phyloP scores from a whole-genome alignment of 2,797 vertebrate species.

The Chrysocyon brachyurus region DNA sequence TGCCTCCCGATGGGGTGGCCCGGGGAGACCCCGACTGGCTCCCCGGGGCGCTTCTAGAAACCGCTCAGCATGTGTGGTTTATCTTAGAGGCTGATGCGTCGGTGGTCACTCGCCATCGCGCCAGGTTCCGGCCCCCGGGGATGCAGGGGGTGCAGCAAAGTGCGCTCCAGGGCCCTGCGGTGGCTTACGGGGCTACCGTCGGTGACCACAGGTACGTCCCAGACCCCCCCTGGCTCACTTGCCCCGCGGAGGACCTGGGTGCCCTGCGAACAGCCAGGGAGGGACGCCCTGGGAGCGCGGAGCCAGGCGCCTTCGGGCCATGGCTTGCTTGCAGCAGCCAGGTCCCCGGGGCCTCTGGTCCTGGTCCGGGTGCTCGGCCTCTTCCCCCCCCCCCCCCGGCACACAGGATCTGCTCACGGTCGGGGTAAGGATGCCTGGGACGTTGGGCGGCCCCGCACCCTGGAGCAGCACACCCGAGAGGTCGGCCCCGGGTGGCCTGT shows the following conservation, averaged over 20 bases:
- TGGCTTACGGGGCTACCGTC: no score
- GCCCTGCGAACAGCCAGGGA: no score
- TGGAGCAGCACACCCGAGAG: accelerated
- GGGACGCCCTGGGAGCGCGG: no score
- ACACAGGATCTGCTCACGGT: background rate
- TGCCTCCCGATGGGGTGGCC: no score
- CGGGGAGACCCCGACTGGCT: no score
- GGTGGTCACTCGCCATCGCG: accelerated
- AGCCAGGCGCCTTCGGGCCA: background rate
- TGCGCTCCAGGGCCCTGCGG: no score
- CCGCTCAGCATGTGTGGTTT: background rate
- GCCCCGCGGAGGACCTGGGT: no score
- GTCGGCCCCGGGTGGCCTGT: background rate
- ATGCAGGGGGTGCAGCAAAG: no score
- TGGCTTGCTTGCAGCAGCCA: background rate
- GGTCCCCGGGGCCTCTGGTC: accelerated
- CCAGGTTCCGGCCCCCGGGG: no score
- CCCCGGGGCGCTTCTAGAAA: background rate
- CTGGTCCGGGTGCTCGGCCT: background rate
- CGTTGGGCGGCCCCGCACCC: accelerated
- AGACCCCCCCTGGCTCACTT: no score
- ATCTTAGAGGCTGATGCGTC: background rate
- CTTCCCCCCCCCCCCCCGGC: accelerated
- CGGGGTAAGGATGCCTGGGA: accelerated
- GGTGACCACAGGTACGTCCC: no score